Conservation (phyloP, 1,140 invertebrate genomes). For the Anoplophora glabripennis region DNA sequence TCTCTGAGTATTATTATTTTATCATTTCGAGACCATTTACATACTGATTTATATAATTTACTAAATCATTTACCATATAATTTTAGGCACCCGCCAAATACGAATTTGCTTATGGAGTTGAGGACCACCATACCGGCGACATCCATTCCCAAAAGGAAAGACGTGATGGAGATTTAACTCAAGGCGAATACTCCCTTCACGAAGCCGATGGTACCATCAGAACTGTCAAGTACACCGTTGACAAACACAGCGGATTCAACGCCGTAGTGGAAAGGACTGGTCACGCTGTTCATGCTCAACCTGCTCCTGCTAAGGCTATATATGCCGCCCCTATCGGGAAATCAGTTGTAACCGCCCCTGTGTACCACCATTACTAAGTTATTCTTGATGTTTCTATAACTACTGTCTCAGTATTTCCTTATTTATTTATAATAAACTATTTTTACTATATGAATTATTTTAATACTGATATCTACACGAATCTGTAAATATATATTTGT, state of each 20-base stretch:
- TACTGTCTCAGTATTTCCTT: background rate
- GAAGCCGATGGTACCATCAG: slow-evolving; percentile 56
- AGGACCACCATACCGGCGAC: slow-evolving; percentile 54
- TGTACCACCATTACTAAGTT: slow-evolving; percentile 8
- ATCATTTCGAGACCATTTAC: too few species aligned
- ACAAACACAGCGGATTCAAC: slow-evolving; percentile 50
- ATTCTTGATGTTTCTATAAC: too few species aligned
- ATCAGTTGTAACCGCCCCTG: slow-evolving; percentile 7
- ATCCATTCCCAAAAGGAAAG: slow-evolving; percentile 35
- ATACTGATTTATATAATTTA: too few species aligned
- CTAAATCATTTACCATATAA: too few species aligned
- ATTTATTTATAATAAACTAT: background rate
- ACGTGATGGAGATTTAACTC: slow-evolving; percentile 30
- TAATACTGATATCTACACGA: too few species aligned
- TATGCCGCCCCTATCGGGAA: slow-evolving; percentile 5
- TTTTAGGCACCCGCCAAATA: slow-evolving; percentile 31
- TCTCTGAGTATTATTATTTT: too few species aligned
- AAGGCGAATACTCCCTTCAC: slow-evolving; percentile 44
- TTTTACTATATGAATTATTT: background rate
- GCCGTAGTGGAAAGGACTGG: slow-evolving; percentile 35
- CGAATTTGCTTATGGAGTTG: slow-evolving; percentile 32
- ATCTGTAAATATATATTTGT: too few species aligned
- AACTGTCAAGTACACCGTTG: slow-evolving; percentile 56
- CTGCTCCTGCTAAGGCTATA: background rate
- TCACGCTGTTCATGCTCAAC: slow-evolving; percentile 22